Evolutionary conservation across 2,888 invertebrate species (phyloP).

Genomic region (Leptopilina myrica): DNA sequence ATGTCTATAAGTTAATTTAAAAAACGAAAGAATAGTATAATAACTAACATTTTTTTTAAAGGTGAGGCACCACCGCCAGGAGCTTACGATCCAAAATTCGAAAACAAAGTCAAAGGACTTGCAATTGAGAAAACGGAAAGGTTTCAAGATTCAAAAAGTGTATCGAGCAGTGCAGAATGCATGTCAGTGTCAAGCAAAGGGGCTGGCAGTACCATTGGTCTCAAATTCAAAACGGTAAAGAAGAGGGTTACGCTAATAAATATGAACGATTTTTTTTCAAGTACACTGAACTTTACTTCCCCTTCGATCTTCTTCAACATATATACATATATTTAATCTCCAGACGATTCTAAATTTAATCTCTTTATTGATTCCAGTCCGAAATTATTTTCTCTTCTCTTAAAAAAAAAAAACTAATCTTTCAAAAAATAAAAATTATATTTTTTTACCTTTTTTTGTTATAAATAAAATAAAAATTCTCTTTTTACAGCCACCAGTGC

Average conservation of each 20-base stretch:
- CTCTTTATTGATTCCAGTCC: conserved; percentile 15
- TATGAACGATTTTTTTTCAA: not conserved
- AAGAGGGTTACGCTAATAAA: conserved; percentile 50
- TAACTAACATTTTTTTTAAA: conserved; percentile 59
- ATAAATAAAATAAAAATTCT: conserved; percentile 6
- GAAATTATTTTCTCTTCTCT: not conserved
- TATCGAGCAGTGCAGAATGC: conserved; percentile 67
- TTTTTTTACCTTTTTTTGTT: too few species aligned
- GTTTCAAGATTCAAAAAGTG: conserved; percentile 74
- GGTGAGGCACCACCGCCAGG: conserved; percentile 78
- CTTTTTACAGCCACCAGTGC: conserved; percentile 64
- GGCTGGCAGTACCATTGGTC: conserved; percentile 45
- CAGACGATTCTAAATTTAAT: not conserved
- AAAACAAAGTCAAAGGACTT: conserved; percentile 74
- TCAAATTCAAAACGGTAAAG: conserved; percentile 64
- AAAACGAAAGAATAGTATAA: too few species aligned
- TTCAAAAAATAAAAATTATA: too few species aligned
- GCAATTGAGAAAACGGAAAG: conserved; percentile 74
- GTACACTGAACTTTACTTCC: conserved; percentile 12
- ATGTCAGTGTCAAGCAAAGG: conserved; percentile 66
- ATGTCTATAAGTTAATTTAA: too few species aligned
- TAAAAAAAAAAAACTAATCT: too few species aligned
- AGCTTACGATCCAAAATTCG: conserved; percentile 77
- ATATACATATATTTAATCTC: too few species aligned
- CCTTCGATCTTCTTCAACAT: not conserved